A percentile compares a stretch with the other conserved stretches of the same genome.
phyloP scores from a whole-genome alignment of 2,888 invertebrate species.

The Hypselothyrea guttata region DNA sequence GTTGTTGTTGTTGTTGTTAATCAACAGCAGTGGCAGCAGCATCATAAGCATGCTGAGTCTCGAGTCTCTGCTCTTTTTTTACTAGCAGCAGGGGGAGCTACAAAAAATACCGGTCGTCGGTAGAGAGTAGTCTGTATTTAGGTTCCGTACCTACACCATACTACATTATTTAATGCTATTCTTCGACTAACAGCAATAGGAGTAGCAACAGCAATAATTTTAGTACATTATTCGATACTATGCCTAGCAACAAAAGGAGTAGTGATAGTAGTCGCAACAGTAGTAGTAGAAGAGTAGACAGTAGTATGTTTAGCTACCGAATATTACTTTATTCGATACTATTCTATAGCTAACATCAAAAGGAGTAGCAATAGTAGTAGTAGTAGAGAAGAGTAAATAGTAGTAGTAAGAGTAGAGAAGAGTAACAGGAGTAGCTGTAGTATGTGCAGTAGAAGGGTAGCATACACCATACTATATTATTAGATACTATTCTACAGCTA shows the following conservation, averaged over 20 bases:
- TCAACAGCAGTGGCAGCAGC: slow-evolving; percentile 45
- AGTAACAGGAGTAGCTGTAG: too few relatives aligned
- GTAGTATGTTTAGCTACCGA: slow-evolving; percentile 27
- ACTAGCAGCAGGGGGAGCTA: slow-evolving; percentile 41
- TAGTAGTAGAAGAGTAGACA: too few relatives aligned
- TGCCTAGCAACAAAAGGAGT: too few relatives aligned
- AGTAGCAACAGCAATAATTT: too few relatives aligned
- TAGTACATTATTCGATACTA: too few relatives aligned
- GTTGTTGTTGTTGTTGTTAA: slow-evolving; percentile 36
- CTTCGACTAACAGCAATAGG: too few relatives aligned
- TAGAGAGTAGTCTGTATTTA: slow-evolving; percentile 29
- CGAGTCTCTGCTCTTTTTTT: too few relatives aligned
- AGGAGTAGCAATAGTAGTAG: too few relatives aligned
- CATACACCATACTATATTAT: background rate
- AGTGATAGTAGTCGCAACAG: too few relatives aligned
- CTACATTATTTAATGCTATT: too few relatives aligned
- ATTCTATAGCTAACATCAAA: slow-evolving; percentile 24
- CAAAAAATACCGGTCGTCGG: slow-evolving; percentile 52
- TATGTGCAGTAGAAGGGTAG: slow-evolving; percentile 11
- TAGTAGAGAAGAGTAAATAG: too few relatives aligned
- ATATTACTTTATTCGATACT: slow-evolving; percentile 44
- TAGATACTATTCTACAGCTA: background rate
- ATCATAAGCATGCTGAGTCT: slow-evolving; percentile 40
- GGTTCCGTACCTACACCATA: slow-evolving; percentile 11
- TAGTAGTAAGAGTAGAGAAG: slow-evolving; percentile 11